Conservation (phyloP, 1,140 invertebrate species). For the Ephestia elutella region DNA sequence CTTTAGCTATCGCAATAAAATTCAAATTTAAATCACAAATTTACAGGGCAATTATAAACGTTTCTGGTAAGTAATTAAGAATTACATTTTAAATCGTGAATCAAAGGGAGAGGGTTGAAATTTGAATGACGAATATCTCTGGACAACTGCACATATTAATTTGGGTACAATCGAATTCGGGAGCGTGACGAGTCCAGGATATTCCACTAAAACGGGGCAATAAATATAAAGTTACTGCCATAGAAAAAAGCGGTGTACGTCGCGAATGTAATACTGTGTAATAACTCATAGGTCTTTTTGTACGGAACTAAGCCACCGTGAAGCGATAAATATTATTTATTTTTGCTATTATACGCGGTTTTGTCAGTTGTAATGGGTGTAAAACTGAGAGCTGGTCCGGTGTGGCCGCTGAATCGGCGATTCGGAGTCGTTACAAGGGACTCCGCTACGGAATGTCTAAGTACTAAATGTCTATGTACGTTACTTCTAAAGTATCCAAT, state of each 20-base stretch:
- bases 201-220: slow-evolving; percentile 63
- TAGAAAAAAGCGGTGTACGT: slow-evolving; percentile 61
- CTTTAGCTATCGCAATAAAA: not conserved
- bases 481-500: too few species aligned
- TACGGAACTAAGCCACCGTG: slow-evolving; percentile 70
- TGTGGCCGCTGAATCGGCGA: slow-evolving; percentile 23
- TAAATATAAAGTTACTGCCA: slow-evolving; percentile 70
- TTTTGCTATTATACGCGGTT: slow-evolving; percentile 73
- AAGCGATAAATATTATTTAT: slow-evolving; percentile 75
- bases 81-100: not conserved
- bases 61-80: not conserved
- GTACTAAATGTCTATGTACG: too few species aligned
- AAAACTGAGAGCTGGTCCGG: slow-evolving; percentile 45
- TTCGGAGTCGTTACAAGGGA: too few species aligned
- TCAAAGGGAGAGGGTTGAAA: not conserved
- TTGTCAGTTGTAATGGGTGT: slow-evolving; percentile 71
- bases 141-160: slow-evolving; percentile 13
- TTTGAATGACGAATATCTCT: not conserved
- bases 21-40: not conserved
- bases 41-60: too few species aligned
- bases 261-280: slow-evolving; percentile 65
- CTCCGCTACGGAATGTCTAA: not conserved
- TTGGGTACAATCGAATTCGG: slow-evolving; percentile 38
- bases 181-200: slow-evolving; percentile 62
- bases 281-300: slow-evolving; percentile 73